Evolutionary conservation across 2,888 invertebrate genomes (phyloP), one percentile per base, ranked within the genome.

Genomic region (Anoplius nigerrimus): DNA sequence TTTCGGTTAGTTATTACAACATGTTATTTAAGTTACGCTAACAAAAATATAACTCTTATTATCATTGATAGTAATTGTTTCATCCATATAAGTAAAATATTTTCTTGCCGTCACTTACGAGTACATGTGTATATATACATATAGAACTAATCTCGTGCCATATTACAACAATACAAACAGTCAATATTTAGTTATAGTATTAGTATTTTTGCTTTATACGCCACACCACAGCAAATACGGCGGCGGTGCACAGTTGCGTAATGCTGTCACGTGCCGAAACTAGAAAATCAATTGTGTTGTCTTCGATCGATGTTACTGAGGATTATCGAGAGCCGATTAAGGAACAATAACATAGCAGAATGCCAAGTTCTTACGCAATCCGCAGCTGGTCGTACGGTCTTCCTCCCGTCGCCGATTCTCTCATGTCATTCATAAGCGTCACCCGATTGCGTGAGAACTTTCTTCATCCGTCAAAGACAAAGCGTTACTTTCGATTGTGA

Each of bases 21-120:
- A 55, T 68, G 66, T 76, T 69, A 71, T 71, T 72, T 71, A 76
- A 66, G 71, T 78, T 78, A 79, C 66, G 69, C 82, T 86, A 83
- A 86, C 82, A 86, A 86, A 86, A 86, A 86, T 85, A 84, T 82
- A 79, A 82, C 69, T 83, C 81, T 84, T 78, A 78, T 82, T 80
- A 74, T 79, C 73, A 72, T 67, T 79, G 69, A 67, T 62, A 75
- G 68, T 75, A 66, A 51, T 77, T 79, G 67, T 63, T 76, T 71
- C 70, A 62, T 75, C 45, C 66, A 56, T 72, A 76, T 79, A 81
- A 79, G 75, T 81, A 82, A 83, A 84, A 83, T 82, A 84, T 78
- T 73, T 55, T 79, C 59, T 78, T 76, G 68, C 77, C 79, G 74
- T 80, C 75, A 64, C 67, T 73, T 75, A 75, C 51, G 24, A 46